Evolutionary conservation across 2,888 invertebrate genomes (phyloP).

Genomic region (Drosophila diplacantha): DNA sequence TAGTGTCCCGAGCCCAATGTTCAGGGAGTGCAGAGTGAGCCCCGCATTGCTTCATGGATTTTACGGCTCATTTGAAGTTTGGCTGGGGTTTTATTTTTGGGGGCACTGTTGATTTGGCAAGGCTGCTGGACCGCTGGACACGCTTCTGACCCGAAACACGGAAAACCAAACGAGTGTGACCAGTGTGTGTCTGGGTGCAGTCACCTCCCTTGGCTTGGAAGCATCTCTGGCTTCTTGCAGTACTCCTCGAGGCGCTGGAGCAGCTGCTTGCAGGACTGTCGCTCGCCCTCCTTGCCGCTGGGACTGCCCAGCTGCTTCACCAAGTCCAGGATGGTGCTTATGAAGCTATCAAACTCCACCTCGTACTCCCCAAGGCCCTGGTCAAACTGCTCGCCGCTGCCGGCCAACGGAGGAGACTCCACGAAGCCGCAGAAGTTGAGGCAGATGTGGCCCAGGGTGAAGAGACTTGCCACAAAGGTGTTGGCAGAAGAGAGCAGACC

Average conservation of each 20-base stretch:
- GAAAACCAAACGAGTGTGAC: constrained; percentile 1
- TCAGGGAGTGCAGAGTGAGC: neutral
- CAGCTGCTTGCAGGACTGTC: constrained; percentile 41
- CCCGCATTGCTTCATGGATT: neutral
- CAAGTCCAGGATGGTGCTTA: constrained; percentile 39
- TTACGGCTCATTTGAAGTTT: neutral
- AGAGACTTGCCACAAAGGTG: constrained; percentile 47
- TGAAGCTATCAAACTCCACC: constrained; percentile 45
- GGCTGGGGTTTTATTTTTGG: constrained; percentile 12
- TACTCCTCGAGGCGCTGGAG: constrained; percentile 38
- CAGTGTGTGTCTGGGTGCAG: neutral
- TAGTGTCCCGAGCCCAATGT: neutral
- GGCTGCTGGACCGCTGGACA: neutral
- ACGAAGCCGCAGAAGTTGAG: constrained; percentile 47
- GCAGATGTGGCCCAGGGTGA: constrained; percentile 51
- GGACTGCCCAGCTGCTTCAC: constrained; percentile 36
- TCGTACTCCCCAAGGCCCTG: constrained; percentile 35
- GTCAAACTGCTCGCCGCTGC: constrained; percentile 4
- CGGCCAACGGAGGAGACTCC: constrained; percentile 3
- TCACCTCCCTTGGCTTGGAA: neutral
- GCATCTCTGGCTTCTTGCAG: neutral
- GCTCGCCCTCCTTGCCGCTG: constrained; percentile 13
- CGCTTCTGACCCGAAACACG: neutral
- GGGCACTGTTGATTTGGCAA: constrained; percentile 40
- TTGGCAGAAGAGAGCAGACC: constrained; percentile 41